phyloP scores from a whole-genome alignment of 2,113 vertebrate species.

The Plecturocebus donacophilus region DNA sequence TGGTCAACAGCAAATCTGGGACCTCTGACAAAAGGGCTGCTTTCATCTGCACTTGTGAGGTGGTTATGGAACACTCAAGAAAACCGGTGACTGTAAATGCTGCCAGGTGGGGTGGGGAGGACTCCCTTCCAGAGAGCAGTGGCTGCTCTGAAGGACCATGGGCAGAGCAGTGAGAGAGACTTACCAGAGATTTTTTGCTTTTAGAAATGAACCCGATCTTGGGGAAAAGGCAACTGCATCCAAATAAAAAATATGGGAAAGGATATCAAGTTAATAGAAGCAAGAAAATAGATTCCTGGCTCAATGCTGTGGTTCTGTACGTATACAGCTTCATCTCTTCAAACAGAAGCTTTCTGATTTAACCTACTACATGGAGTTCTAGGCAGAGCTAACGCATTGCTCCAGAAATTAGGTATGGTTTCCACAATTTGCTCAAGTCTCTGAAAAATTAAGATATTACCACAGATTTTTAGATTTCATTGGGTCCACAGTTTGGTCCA shows the following conservation, averaged over 20 bases:
- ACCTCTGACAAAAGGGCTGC: neutral
- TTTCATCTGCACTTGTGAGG: neutral
- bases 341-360: neutral
- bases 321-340: neutral
- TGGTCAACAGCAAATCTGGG: neutral
- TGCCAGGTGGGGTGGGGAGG: accelerated
- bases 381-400: too few relatives aligned
- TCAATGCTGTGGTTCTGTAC: accelerated
- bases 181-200: neutral
- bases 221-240: neutral
- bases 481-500: neutral
- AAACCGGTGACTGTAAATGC: neutral
- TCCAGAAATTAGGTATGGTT: neutral
- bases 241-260: neutral
- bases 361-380: accelerated
- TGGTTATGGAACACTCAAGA: neutral
- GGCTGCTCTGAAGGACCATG: accelerated
- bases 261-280: neutral
- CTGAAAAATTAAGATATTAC: neutral
- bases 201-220: neutral
- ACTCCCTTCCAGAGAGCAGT: too few relatives aligned
- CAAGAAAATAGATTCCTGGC: neutral
- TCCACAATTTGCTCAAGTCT: neutral
- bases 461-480: neutral
- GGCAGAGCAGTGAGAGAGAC: neutral